Base-by-base conservation (phyloP, 2,797 vertebrate genomes). In the Hydrocynus forskahlii region DNA sequence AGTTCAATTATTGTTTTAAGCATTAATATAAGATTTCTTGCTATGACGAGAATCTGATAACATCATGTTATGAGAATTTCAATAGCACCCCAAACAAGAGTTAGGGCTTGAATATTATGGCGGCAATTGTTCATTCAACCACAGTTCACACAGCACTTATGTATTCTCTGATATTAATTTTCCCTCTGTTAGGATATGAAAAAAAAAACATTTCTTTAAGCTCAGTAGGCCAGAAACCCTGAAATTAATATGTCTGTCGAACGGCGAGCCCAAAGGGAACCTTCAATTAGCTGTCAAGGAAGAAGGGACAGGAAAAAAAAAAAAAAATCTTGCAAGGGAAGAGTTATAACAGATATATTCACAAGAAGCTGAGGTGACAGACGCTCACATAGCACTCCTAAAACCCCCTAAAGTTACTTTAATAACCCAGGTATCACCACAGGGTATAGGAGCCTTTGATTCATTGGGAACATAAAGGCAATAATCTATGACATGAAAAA, bases 201-300 rank as follows among this genome's bases (percentile, higher is more conserved):
- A 35, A 35, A 83, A 83, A 85, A 64, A 81, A 71, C 59, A 69
- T 85, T 83, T 85, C 48, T 83, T 83, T 78, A 86, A 82, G 94
- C 92, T 86, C 88, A 81, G 84, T 86, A 85, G 88, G 88, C 83
- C 54, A 75, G 70, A 78, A 82, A 74, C 91, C 93, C 92, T 90
- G 94, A 95, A 96, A 96, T 95, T 94, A 96, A 96, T 86, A 89
- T 85, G 87, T 93, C 89, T 89, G 83, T 80, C 86, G 88, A 86
- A 84, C 81, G 84, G 88, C 91, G 85, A 88, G 86, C 89, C 90
- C 88, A 90, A 87, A 88, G 89, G 91, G 86, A 92, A 88, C 86
- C 89, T 91, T 93, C 92, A 94, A 91, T 92, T 92, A 93, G 88
- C 89, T 91, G 88, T 92, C 89, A 91, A 75, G 67, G 79, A 91